Conservation (phyloP, 2,113 vertebrate species). For the Xiphias gladius region DNA sequence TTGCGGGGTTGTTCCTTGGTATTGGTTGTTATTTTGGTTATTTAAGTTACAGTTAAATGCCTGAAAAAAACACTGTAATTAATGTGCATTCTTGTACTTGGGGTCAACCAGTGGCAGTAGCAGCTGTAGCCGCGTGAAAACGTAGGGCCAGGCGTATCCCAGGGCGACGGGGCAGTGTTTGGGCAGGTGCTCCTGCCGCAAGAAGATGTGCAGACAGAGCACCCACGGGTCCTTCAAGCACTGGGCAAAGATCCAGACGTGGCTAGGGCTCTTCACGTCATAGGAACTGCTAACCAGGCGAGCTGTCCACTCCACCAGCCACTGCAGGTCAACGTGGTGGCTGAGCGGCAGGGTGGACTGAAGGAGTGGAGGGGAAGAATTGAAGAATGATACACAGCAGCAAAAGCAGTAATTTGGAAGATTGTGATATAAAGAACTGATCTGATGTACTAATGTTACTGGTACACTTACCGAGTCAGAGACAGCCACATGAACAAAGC, state of each 20-base stretch:
- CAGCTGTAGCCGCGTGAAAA: conserved; percentile 94
- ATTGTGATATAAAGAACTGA: not conserved
- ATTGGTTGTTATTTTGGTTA: conserved; percentile 1
- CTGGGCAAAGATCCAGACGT: conserved; percentile 99
- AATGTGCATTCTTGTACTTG: conserved; percentile 85
- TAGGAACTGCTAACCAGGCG: conserved; percentile 96
- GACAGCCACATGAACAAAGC: conserved; percentile 95
- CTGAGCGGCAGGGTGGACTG: conserved; percentile 91
- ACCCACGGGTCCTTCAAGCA: conserved; percentile 98
- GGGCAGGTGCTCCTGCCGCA: conserved; percentile 96
- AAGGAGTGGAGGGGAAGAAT: not conserved
- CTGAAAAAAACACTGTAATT: not conserved
- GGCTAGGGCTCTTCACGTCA: conserved; percentile 97
- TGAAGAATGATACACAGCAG: not conserved
- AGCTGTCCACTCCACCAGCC: conserved; percentile 97
- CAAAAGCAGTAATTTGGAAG: not conserved
- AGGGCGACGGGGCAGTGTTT: conserved; percentile 97
- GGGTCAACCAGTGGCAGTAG: conserved; percentile 97
- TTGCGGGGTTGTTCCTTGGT: not conserved
- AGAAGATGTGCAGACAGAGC: conserved; percentile 97
- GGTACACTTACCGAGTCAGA: conserved; percentile 93
- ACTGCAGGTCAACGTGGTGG: conserved; percentile 96
- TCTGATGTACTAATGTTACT: not conserved
- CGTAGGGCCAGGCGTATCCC: conserved; percentile 97
- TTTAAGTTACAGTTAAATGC: not conserved